Base-by-base conservation (phyloP, 2,113 vertebrate species). In the Orientallactaga bullata region DNA sequence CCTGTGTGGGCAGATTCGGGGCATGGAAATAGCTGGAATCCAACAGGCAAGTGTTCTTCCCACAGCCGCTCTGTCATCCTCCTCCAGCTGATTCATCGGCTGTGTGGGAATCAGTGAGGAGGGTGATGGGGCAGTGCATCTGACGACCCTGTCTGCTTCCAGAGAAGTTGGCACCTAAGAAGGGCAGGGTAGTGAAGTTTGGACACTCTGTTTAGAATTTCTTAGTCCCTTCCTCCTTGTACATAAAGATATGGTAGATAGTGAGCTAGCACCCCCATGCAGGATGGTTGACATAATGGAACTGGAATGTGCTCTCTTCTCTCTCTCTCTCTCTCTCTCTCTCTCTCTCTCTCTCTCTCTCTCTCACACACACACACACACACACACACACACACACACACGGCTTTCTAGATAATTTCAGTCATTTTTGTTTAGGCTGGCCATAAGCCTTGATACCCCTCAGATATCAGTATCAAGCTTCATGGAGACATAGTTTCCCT, bases 171-270 rank as follows among this genome's bases (percentile, higher is more conserved):
- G 17, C 1, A 0, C 1, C 18, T 3, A 2, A 65, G 17, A 13
- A 5, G 65, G 23, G 24, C 1, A 5, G 23, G 1, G 2, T 0
- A 18, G 16, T 5, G 3, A n/a, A 20, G 17, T 16, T 1, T 10
- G 35, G 68, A 20, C 11, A 73, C 6, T 1, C 3, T 30, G 21
- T 7, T 7, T 35, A 15, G 28, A 37, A 28, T 28, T 2, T 23
- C 3, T 42, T 11, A 30, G 13, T 24, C 30, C 3, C 4, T 0
- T 37, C 6, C 18, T 17, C 26, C 61, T 28, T 47, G 42, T 68
- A 13, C 7, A 63, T 51, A 79, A 15, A 24, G 28, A 72, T 1
- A 0, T 4, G 6, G 2, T 51, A 69, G 11, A 18, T 0, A 61
- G 9, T 18, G 28, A 30, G 5, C 18, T 3, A 3, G 28, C 10